A percentile compares a stretch with the other conserved stretches of the same genome.
Conservation (phyloP, 92 coral and sea anemone genomes). For the Umimayanthus kanabou region DNA sequence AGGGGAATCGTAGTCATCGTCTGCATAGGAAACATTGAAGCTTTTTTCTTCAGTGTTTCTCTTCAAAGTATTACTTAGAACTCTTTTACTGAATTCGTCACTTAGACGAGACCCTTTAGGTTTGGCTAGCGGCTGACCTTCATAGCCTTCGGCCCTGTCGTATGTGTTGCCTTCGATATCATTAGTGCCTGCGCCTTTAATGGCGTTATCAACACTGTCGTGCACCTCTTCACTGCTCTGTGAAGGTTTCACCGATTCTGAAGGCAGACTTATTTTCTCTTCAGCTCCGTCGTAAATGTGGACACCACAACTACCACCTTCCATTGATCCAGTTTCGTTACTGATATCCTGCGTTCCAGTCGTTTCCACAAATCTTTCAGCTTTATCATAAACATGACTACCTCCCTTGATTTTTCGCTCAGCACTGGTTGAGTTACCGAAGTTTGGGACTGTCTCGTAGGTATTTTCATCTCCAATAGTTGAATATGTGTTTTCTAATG, state of each 20-base stretch:
- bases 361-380: not conserved
- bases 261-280: not conserved
- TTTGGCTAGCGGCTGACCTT: not conserved
- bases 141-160: constrained; percentile 20
- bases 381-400: constrained; percentile 3
- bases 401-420: not conserved
- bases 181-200: not conserved
- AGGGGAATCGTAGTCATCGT: constrained; percentile 19
- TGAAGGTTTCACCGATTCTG: not conserved
- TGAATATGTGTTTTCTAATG: not conserved
- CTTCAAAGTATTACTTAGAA: not conserved
- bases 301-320: not conserved
- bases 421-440: not conserved
- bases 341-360: not conserved
- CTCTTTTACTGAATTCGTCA: not conserved
- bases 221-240: not conserved
- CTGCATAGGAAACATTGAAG: not conserved
- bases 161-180: not conserved
- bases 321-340: not conserved
- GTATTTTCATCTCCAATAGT: constrained; percentile 11
- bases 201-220: not conserved
- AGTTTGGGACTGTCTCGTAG: not conserved
- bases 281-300: constrained; percentile 6
- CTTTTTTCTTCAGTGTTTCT: not conserved
- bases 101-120: constrained; percentile 1